Conservation (phyloP, 2,888 invertebrate species). For the Timandra comae region DNA sequence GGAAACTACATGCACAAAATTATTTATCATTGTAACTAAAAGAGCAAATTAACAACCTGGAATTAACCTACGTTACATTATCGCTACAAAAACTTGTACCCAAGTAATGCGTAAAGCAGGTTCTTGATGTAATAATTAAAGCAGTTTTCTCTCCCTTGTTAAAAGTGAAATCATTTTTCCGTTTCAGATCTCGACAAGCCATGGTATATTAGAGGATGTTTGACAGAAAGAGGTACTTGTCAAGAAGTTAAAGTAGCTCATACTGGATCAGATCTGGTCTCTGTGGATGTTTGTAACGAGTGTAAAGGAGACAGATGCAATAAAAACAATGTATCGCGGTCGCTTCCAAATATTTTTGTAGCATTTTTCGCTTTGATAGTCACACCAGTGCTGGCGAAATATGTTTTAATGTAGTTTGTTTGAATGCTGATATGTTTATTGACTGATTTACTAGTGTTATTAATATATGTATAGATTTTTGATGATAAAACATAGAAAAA, state of each 20-base stretch:
- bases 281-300: constrained; percentile 40
- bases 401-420: no score
- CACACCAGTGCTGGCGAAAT: constrained; percentile 45
- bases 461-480: no score
- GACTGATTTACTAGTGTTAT: no score
- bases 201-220: constrained; percentile 53
- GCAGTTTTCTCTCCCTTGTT: not conserved
- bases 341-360: constrained; percentile 32
- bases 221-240: constrained; percentile 50
- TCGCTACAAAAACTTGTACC: no score
- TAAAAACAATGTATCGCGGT: constrained; percentile 28
- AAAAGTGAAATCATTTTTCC: constrained; percentile 1
- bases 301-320: constrained; percentile 56
- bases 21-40: no score
- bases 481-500: no score
- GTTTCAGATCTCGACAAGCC: constrained; percentile 42
- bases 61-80: no score
- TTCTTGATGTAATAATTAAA: no score
- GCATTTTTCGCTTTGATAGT: constrained; percentile 40
- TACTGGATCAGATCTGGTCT: constrained; percentile 29
- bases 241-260: constrained; percentile 39
- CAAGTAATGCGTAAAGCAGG: no score
- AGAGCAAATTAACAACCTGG: no score
- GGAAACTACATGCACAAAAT: no score
- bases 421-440: no score